phyloP scores from a whole-genome alignment of 2,797 vertebrate genomes.

The Molossus alvarezi region DNA sequence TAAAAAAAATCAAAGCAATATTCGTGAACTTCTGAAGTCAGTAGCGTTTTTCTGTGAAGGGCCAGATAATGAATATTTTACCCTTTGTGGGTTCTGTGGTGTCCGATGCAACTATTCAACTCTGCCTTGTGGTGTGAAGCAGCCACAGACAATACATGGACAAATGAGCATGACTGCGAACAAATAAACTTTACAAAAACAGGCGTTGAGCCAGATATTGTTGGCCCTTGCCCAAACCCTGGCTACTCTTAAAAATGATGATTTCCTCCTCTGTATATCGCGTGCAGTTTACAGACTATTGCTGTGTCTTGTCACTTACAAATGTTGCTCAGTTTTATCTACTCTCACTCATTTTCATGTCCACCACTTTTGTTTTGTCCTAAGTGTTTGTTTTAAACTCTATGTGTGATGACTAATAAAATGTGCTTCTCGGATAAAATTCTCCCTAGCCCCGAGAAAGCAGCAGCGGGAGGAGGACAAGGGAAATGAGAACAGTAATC shows the following conservation, averaged over 20 bases:
- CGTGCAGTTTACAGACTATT: not conserved
- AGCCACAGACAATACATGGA: not conserved
- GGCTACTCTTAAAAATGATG: not conserved
- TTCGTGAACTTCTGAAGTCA: not conserved
- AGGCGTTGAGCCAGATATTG: not conserved
- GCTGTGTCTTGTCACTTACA: not conserved
- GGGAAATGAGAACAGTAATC: not conserved
- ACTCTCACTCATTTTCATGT: constrained; percentile 25
- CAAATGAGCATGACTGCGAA: not conserved
- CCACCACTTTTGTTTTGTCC: not conserved
- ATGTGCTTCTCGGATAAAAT: not conserved
- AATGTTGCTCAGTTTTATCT: not conserved
- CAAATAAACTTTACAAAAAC: not conserved
- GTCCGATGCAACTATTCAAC: not conserved
- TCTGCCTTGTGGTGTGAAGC: not conserved
- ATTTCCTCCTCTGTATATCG: not conserved
- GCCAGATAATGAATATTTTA: constrained; percentile 9
- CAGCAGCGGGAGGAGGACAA: not conserved
- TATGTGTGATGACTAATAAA: not conserved
- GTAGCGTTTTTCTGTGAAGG: not conserved
- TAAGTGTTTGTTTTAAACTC: not conserved
- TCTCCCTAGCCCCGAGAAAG: not conserved
- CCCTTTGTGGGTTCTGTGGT: not conserved
- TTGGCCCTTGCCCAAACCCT: not conserved
- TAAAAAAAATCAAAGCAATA: not conserved